Percentiles rank a stretch among this genome's conserved stretches.
These are phyloP conservation scores for Gisinianus flammeolus DNA, from an alignment of 2,888 invertebrate species.

Conservation along the genomic window DNA sequence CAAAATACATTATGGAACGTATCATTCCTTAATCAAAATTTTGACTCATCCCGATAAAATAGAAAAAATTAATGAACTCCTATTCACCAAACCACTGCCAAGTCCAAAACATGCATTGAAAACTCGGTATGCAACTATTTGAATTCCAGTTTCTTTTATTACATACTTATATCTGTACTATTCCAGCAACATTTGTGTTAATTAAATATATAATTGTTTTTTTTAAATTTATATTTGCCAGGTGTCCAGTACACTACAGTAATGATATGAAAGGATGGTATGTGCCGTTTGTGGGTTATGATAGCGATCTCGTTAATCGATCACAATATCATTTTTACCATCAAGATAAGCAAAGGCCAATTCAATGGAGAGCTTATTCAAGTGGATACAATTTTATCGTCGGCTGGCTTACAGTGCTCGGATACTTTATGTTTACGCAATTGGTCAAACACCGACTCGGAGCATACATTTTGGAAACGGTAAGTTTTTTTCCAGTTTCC, in stretches of 20 bases:
- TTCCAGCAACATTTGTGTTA: background rate
- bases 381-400: slow-evolving; percentile 66
- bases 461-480: slow-evolving; percentile 71
- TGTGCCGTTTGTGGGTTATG: slow-evolving; percentile 69
- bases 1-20: slow-evolving; percentile 80
- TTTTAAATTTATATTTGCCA: slow-evolving; percentile 56
- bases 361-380: slow-evolving; percentile 78
- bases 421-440: slow-evolving; percentile 69
- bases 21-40: slow-evolving; percentile 84
- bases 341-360: slow-evolving; percentile 72
- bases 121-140: slow-evolving; percentile 1
- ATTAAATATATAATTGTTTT: background rate
- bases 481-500: slow-evolving; percentile 60
- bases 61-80: slow-evolving; percentile 68
- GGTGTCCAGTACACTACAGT: slow-evolving; percentile 66
- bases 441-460: slow-evolving; percentile 70
- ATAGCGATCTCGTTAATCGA: slow-evolving; percentile 78
- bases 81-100: slow-evolving; percentile 73
- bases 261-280: slow-evolving; percentile 59
- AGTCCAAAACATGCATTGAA: slow-evolving; percentile 63
- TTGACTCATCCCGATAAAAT: slow-evolving; percentile 72
- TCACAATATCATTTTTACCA: slow-evolving; percentile 79
- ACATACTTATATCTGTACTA: background rate
- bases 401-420: slow-evolving; percentile 65
- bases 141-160: background rate